Evolutionary conservation across 2,888 invertebrate genomes (phyloP).

Genomic region (Agrenia bidenticulata): DNA sequence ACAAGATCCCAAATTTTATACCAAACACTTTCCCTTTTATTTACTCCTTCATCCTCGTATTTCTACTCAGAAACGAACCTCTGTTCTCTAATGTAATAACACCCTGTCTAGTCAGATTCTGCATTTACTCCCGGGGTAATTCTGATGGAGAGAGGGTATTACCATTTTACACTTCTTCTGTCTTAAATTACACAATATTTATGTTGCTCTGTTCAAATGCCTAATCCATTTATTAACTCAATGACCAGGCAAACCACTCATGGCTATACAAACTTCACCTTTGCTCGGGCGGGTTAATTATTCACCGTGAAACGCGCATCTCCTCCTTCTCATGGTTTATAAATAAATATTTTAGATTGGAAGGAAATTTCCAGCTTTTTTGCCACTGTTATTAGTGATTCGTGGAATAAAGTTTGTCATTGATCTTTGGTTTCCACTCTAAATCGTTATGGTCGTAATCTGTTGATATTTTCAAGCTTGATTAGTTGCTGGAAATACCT

Average conservation of each 20-base stretch:
- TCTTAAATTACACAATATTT: slow-evolving; percentile 14
- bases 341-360: too few species aligned
- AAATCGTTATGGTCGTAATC: too few species aligned
- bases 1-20: neutral
- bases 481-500: too few species aligned
- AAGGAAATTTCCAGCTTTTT: too few species aligned
- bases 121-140: neutral
- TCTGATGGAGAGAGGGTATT: slow-evolving; percentile 4
- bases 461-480: too few species aligned
- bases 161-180: slow-evolving; percentile 18
- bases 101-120: slow-evolving; percentile 12
- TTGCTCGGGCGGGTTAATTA: too few species aligned
- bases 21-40: slow-evolving; percentile 33
- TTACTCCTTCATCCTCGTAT: slow-evolving; percentile 43
- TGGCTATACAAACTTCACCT: too few species aligned
- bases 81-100: slow-evolving; percentile 9
- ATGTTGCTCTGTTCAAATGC: slow-evolving; percentile 28
- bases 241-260: slow-evolving; percentile 33
- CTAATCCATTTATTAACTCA: slow-evolving; percentile 39
- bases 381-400: too few species aligned
- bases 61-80: slow-evolving; percentile 30
- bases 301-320: too few species aligned
- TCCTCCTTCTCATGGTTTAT: too few species aligned
- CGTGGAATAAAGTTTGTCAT: too few species aligned
- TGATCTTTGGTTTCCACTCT: too few species aligned